These are phyloP conservation scores for Octodon degus DNA, from an alignment of 2,113 vertebrate species.

Conservation along the genomic window DNA sequence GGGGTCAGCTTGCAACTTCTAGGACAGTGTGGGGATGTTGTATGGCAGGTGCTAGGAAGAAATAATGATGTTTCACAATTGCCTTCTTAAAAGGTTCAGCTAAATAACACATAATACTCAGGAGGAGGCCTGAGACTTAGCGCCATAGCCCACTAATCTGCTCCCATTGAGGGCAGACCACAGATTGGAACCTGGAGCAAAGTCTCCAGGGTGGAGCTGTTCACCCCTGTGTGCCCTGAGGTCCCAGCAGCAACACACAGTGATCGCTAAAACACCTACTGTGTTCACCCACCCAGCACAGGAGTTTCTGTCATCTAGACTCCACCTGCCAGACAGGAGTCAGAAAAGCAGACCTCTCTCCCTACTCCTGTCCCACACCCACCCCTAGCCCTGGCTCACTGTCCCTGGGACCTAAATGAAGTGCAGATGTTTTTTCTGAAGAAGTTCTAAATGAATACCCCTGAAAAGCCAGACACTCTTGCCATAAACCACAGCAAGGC, in stretches of 20 bases:
- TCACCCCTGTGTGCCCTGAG: fast-evolving
- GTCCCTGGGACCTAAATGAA: conserved; percentile 44
- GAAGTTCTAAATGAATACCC: conserved; percentile 47
- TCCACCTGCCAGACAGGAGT: not conserved
- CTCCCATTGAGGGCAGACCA: fast-evolving
- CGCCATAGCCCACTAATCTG: fast-evolving
- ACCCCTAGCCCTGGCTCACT: not conserved
- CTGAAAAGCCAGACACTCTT: not conserved
- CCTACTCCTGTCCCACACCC: not conserved
- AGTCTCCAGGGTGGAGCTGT: not conserved
- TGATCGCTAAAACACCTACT: not conserved
- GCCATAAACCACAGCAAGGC: conserved; percentile 54
- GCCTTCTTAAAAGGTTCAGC: not conserved
- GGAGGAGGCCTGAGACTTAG: not conserved
- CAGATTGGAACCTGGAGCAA: not conserved
- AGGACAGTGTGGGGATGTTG: not conserved
- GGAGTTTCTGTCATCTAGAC: not conserved
- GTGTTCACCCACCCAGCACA: fast-evolving
- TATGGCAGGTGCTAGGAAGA: not conserved
- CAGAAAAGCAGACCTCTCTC: not conserved
- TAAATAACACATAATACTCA: not conserved
- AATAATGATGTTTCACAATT: not conserved
- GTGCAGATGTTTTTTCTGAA: conserved; percentile 46
- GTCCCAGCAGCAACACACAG: not conserved
- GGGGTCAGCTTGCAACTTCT: conserved; percentile 1